Percentiles rank a stretch among this genome's conserved stretches.
Evolutionary conservation across 1,140 invertebrate species (phyloP).

Genomic region (Thereuonema tuberculata): DNA sequence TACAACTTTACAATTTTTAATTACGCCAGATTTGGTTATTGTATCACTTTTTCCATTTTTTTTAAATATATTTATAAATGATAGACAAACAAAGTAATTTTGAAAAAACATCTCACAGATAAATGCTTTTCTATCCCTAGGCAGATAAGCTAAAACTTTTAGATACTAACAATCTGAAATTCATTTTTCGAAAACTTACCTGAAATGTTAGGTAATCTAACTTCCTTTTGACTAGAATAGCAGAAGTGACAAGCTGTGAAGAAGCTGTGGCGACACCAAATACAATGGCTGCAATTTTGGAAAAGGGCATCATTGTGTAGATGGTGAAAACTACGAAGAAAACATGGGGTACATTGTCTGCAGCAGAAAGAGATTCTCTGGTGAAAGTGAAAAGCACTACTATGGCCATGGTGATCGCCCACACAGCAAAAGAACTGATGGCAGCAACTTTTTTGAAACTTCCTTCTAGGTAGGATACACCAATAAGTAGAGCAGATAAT

Average conservation of each 20-base stretch:
- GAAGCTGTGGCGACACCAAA: constrained; percentile 20
- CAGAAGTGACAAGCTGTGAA: constrained; percentile 22
- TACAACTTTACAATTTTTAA: no score
- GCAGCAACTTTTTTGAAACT: constrained; percentile 17
- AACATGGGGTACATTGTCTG: constrained; percentile 23
- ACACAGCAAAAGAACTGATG: constrained; percentile 19
- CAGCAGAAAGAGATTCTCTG: constrained; percentile 12
- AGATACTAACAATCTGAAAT: no score
- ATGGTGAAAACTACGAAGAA: constrained; percentile 27
- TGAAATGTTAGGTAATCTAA: not conserved
- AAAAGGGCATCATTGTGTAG: constrained; percentile 26
- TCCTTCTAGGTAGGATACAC: constrained; percentile 19
- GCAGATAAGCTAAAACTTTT: no score
- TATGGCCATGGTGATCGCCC: constrained; percentile 17
- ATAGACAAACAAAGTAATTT: no score
- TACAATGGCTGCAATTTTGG: constrained; percentile 18
- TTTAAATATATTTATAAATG: no score
- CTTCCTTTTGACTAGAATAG: constrained; percentile 14
- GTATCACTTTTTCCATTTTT: no score
- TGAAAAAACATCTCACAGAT: no score
- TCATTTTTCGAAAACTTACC: not conserved
- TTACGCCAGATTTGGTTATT: no score
- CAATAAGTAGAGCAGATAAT: constrained; percentile 16
- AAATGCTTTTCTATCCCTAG: no score
- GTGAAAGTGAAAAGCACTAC: constrained; percentile 18